These are phyloP conservation scores for Augochlorella aurata DNA, from an alignment of 2,888 invertebrate genomes.

Conservation along the genomic window DNA sequence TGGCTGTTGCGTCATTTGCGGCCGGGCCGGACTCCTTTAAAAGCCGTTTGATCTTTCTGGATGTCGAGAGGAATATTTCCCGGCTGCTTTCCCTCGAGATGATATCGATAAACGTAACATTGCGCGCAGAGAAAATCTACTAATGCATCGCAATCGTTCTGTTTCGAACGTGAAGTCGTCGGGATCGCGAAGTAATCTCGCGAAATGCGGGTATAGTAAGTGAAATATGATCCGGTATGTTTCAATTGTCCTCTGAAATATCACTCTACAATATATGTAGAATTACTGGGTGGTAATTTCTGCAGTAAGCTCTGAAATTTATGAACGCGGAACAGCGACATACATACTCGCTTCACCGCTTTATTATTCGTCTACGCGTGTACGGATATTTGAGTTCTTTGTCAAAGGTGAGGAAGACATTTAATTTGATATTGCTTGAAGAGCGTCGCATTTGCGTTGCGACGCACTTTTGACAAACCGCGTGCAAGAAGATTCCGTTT, in stretches of 20 bases:
- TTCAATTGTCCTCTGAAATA: not conserved
- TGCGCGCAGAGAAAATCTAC: too few species aligned
- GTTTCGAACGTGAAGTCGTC: not conserved
- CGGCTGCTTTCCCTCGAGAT: not conserved
- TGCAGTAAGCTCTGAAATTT: not conserved
- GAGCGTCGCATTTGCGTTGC: too few species aligned
- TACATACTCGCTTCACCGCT: not conserved
- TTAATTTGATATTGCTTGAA: too few species aligned
- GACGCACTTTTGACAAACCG: too few species aligned
- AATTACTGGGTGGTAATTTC: not conserved
- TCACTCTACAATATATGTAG: not conserved
- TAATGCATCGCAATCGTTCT: not conserved
- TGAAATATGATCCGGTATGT: not conserved
- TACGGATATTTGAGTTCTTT: not conserved
- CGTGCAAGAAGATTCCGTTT: slow-evolving; percentile 6
- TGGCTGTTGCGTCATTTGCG: not conserved
- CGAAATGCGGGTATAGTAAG: not conserved
- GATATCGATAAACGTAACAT: not conserved
- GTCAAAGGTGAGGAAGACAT: too few species aligned
- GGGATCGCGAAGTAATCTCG: not conserved
- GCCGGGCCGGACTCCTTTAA: not conserved
- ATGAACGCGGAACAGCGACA: not conserved
- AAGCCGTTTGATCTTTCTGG: not conserved
- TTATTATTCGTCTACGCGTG: not conserved
- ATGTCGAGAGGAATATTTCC: not conserved